Percentiles rank a stretch among this genome's conserved stretches.
phyloP scores from a whole-genome alignment of 1,140 invertebrate genomes.

The Zeugodacus cucurbitae region DNA sequence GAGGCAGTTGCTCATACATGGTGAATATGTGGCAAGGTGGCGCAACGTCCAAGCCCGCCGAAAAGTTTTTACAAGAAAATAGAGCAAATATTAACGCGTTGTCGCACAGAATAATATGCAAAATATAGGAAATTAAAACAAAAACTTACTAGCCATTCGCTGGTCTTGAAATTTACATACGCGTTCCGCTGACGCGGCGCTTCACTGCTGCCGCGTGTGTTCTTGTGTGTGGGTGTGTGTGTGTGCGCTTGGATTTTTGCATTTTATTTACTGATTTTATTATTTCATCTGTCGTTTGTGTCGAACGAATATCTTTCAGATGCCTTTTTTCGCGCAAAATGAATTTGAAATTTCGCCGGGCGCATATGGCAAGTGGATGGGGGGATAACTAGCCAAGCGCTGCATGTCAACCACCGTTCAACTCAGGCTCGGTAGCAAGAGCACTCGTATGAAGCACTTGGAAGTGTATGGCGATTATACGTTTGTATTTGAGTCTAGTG shows the following conservation, averaged over 20 bases:
- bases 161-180: background rate
- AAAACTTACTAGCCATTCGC: constrained; percentile 6
- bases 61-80: background rate
- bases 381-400: background rate
- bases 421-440: background rate
- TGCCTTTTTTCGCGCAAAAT: constrained; percentile 25
- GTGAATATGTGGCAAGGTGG: background rate
- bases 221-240: background rate
- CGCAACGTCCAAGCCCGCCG: background rate
- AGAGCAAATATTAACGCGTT: constrained; percentile 8
- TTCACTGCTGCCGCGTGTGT: background rate
- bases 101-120: constrained; percentile 25
- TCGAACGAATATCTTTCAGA: constrained; percentile 32
- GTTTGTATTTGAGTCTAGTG: background rate
- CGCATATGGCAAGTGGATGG: background rate
- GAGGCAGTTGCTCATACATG: background rate
- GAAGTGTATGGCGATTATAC: background rate
- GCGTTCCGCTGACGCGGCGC: too few species aligned
- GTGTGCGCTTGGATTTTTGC: background rate
- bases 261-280: constrained; percentile 37
- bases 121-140: constrained; percentile 29
- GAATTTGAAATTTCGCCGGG: constrained; percentile 4
- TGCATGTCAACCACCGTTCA: background rate
- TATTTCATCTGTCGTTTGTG: constrained; percentile 15
- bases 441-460: background rate